These are phyloP conservation scores for Platynereis dumerilii DNA, from an alignment of 2,888 invertebrate genomes.

Conservation along the genomic window DNA sequence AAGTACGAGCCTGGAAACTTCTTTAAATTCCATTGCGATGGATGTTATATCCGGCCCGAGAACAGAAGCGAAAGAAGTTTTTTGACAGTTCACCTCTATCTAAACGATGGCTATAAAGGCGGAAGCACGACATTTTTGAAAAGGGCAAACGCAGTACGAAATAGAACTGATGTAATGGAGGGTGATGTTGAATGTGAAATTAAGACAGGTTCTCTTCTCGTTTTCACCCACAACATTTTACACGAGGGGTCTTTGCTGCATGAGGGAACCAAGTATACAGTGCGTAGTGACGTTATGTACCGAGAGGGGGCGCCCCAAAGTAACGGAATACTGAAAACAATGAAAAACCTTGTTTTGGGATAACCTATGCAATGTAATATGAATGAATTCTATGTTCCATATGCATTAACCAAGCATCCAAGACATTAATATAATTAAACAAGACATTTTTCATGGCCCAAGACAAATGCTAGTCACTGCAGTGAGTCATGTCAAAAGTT, in stretches of 20 bases:
- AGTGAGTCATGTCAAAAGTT: too few relatives aligned
- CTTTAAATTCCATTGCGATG: conserved; percentile 50
- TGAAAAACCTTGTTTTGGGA: too few relatives aligned
- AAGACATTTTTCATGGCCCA: too few relatives aligned
- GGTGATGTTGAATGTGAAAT: conserved; percentile 16
- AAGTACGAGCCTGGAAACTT: conserved; percentile 50
- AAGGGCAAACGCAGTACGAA: neutral
- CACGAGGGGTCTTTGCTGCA: conserved; percentile 50
- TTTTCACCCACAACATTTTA: conserved; percentile 50
- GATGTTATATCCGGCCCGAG: conserved; percentile 36
- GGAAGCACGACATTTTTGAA: conserved; percentile 28
- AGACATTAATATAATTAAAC: too few relatives aligned
- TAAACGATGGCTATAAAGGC: conserved; percentile 41
- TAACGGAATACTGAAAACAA: too few relatives aligned
- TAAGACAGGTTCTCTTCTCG: conserved; percentile 40
- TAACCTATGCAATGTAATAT: too few relatives aligned
- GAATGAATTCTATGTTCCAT: too few relatives aligned
- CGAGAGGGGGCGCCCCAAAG: too few relatives aligned
- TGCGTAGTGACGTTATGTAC: conserved; percentile 54
- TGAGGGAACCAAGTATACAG: conserved; percentile 48
- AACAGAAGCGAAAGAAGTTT: conserved; percentile 46
- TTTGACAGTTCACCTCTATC: conserved; percentile 46
- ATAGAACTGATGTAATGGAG: neutral
- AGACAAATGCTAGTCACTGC: too few relatives aligned
- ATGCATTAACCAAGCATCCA: too few relatives aligned